Base-by-base conservation (phyloP, 2,888 invertebrate genomes). In the Cheilosia urbana region DNA sequence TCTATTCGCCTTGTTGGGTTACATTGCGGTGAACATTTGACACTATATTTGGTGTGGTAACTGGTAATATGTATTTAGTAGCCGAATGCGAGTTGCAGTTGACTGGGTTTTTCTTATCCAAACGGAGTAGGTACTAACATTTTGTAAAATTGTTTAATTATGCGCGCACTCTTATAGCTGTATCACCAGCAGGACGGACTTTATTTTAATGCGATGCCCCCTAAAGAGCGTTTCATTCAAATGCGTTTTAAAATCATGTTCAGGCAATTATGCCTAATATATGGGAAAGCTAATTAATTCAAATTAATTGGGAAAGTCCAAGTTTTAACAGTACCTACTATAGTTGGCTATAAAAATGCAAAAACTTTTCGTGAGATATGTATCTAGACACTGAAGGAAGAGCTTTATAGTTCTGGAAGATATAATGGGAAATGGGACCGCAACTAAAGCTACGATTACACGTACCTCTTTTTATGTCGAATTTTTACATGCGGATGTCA, bases 31-130 rank as follows among this genome's bases (percentile, higher is more conserved):
- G 49, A 72, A 60, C 30, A 77, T 66, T 66, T 77, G 60, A 62
- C 53, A 77, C 49, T 76, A 68, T 68, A 60, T 68, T 68, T 60
- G 65, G 66, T 77, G 65, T 57, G 34, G 60, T 69, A 69, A 62
- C 30, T 57, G 34, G 60, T 69, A 69, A 62, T 40, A 45, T 40
- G 30, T 53, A 17, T 53, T 71, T 49, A 47, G n/a, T 37, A 58
- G 27, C 21, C 37, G n/a, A 1, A 4, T 13, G 13, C 37, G 77
- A 69, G 77, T 77, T 69, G 77, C 68, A 60, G 53, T 77, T 77
- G 53, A 55, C 60, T 77, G 77, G 11, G 53, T 55, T 69, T 76
- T 17, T 24, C 24, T 51, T 15, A 47, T 47, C 27, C 15, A 55
- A 77, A 47, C 62, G 69, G 62, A 77, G 62, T 69, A 55, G 34